Base-by-base conservation (phyloP, 1,140 invertebrate genomes). In the Aphaenogaster ashmeadi region DNA sequence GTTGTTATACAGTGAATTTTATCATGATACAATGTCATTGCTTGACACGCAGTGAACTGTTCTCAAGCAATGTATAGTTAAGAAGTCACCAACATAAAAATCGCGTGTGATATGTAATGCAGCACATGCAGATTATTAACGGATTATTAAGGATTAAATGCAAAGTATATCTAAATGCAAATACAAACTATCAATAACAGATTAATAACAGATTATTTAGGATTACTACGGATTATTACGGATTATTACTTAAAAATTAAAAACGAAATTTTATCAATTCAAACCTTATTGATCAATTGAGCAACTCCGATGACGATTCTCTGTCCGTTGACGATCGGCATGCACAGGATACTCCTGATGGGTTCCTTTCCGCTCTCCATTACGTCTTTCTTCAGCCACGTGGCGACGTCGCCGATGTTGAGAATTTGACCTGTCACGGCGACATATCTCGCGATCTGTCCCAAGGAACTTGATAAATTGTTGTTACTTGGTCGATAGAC, bases 281-380 rank as follows among this genome's bases (percentile, higher is more conserved):
- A 78, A 92, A 98, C 97, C 97, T 99, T 99, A 94, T 99, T 99
- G 56, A 99, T 98, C 41, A 99, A 96, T 92, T 99, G 99, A 64
- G 98, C 98, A 0, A 99, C 99, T 21, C 99, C 99, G 89, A 99
- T 98, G 3, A 99, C 97, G 60, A 96, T 96, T 89, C 97, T 97
- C 93, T 98, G 97, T 5, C 98, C 98, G 94, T 99, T 99, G 36
- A 98, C 97, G 86, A 99, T 99, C 0, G 98, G 98, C 98, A 99
- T 98, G 92, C 98, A 98, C 1, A 98, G 96, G 91, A 98, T 98
- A 50, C 97, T 98, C 78, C 96, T 96, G 0, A 97, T 97, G 18
- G 95, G 96, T 88, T 96, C 95, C 87, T 81, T 95, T 71, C 91
- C 96, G 0, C 95, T 96, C 88, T 97, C 97, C 56, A 97, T 96